phyloP scores from a whole-genome alignment of 2,888 invertebrate species.

The Therioaphis trifolii region DNA sequence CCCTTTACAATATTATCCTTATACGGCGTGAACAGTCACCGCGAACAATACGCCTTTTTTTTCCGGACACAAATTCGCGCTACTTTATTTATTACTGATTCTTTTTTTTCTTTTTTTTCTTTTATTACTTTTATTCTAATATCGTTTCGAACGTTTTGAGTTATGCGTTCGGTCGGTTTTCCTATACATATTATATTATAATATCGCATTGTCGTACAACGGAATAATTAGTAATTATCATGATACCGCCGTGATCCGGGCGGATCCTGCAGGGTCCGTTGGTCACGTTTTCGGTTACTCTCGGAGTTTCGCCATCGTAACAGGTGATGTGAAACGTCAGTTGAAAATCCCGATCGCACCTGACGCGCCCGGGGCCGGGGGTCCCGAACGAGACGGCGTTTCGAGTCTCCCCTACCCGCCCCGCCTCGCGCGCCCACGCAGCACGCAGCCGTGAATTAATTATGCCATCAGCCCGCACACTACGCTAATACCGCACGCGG shows the following conservation, averaged over 20 bases:
- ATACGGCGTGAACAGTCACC: constrained; percentile 35
- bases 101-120: neutral
- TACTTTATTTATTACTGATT: neutral
- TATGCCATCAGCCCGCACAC: constrained; percentile 28
- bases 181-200: too few relatives aligned
- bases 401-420: neutral
- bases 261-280: neutral
- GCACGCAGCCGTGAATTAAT: constrained; percentile 50
- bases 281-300: constrained; percentile 52
- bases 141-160: neutral
- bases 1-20: constrained; percentile 13
- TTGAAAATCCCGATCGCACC: constrained; percentile 59
- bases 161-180: too few relatives aligned
- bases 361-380: constrained; percentile 1
- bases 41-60: constrained; percentile 42
- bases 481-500: neutral
- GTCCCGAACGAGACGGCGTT: constrained; percentile 48
- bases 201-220: neutral
- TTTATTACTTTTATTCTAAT: neutral
- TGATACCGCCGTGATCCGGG: neutral
- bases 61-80: neutral
- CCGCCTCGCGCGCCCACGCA: neutral
- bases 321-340: constrained; percentile 45
- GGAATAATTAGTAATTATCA: neutral
- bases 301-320: constrained; percentile 20